phyloP scores from a whole-genome alignment of 2,113 vertebrate species.

The Pteropus alecto region DNA sequence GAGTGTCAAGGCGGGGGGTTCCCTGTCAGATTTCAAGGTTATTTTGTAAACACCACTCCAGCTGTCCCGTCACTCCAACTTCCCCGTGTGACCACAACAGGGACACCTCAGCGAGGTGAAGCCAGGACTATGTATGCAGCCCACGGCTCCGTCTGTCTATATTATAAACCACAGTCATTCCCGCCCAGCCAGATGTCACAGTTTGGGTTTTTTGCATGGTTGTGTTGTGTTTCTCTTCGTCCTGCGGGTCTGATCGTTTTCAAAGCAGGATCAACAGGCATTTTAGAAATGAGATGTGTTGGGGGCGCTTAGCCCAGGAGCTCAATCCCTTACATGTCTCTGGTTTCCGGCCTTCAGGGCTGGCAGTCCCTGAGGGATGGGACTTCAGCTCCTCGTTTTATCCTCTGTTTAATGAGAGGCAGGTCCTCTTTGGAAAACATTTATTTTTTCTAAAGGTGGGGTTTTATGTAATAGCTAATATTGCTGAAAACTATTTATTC shows the following conservation, averaged over 20 bases:
- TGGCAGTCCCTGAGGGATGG: accelerated
- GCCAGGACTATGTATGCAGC: accelerated
- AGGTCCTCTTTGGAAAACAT: background rate
- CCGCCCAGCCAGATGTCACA: background rate
- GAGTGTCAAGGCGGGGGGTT: background rate
- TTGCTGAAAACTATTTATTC: background rate
- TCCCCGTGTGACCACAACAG: accelerated
- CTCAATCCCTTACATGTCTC: accelerated
- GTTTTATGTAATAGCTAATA: background rate
- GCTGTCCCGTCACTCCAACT: background rate
- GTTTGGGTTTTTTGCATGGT: background rate
- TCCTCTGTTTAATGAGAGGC: background rate
- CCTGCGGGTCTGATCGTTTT: background rate
- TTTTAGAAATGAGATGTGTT: background rate
- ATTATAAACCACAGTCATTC: background rate
- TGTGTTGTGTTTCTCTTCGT: background rate
- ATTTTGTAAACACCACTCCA: background rate
- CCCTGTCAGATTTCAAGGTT: background rate
- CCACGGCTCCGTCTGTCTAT: accelerated
- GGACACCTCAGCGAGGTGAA: background rate
- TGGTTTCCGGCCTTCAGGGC: background rate
- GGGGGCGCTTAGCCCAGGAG: background rate
- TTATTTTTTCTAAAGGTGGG: background rate
- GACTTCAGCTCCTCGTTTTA: background rate
- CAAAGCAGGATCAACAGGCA: background rate